A percentile compares a stretch with the other conserved stretches of the same genome.
Evolutionary conservation across 2,113 vertebrate species (phyloP).

Genomic region (Dicentrarchus labrax): DNA sequence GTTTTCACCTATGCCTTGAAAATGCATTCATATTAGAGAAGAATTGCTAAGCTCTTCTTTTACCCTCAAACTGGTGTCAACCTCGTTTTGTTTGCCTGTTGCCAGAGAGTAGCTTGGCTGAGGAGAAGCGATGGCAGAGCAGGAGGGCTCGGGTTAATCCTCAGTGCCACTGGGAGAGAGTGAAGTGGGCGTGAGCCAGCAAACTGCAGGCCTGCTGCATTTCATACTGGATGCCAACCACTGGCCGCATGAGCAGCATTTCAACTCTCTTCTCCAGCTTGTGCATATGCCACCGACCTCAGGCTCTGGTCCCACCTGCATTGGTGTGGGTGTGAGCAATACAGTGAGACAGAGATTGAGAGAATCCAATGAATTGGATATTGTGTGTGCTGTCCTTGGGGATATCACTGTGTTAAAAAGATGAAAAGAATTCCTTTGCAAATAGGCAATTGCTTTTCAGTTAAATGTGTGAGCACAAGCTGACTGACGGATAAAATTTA

Average conservation of each 20-base stretch:
- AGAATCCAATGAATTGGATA: not conserved
- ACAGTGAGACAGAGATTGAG: not conserved
- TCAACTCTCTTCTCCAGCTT: slow-evolving; percentile 11
- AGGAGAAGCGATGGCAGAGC: slow-evolving; percentile 15
- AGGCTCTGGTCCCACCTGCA: slow-evolving; percentile 17
- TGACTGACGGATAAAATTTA: slow-evolving; percentile 2
- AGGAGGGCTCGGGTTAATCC: slow-evolving; percentile 48
- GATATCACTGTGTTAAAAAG: slow-evolving; percentile 16
- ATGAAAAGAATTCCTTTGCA: slow-evolving; percentile 27
- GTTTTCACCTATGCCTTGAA: not conserved
- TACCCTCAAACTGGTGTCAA: slow-evolving; percentile 4
- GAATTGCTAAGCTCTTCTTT: not conserved
- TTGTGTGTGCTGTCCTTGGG: slow-evolving; percentile 1
- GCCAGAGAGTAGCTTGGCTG: slow-evolving; percentile 17
- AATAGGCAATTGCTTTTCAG: slow-evolving; percentile 2
- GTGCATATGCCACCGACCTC: slow-evolving; percentile 9
- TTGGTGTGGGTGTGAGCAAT: not conserved
- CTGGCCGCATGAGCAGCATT: slow-evolving; percentile 36
- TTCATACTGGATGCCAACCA: slow-evolving; percentile 30
- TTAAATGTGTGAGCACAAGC: slow-evolving; percentile 34
- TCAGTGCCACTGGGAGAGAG: slow-evolving; percentile 29
- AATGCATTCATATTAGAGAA: slow-evolving; percentile 1
- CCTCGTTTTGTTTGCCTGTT: slow-evolving; percentile 8
- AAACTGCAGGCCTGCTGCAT: slow-evolving; percentile 40
- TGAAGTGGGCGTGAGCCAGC: slow-evolving; percentile 34